These are phyloP conservation scores for Strigops habroptila DNA, from an alignment of 2,113 vertebrate species.

Conservation along the genomic window DNA sequence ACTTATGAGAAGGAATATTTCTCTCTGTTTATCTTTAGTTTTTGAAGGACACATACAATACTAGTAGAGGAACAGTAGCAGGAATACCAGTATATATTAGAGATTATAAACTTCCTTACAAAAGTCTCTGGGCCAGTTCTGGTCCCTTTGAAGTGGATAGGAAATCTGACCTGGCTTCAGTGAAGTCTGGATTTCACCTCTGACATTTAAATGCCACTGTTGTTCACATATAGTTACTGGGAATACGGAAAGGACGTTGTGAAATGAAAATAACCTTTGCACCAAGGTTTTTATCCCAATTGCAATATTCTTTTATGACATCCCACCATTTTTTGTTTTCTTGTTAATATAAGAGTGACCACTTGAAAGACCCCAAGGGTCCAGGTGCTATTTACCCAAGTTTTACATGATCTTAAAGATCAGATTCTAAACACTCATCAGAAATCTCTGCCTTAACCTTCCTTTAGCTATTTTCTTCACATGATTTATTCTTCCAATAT, in stretches of 20 bases:
- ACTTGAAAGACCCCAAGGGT: neutral
- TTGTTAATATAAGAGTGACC: slow-evolving; percentile 15
- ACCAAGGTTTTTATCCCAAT: neutral
- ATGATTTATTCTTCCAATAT: neutral
- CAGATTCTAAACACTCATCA: neutral
- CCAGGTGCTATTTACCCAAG: neutral
- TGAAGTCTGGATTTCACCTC: neutral
- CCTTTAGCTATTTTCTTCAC: neutral
- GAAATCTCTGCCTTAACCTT: neutral
- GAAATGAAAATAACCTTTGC: slow-evolving; percentile 34
- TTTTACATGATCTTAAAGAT: neutral
- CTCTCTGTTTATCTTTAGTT: neutral
- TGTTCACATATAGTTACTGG: neutral
- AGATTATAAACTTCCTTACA: neutral
- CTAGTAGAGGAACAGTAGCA: neutral
- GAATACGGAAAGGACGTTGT: neutral
- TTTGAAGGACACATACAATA: neutral
- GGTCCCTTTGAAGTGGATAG: neutral
- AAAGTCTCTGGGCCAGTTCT: neutral
- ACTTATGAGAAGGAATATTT: neutral
- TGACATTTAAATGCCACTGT: slow-evolving; percentile 37
- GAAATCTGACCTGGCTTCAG: neutral
- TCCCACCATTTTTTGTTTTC: neutral
- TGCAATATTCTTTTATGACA: neutral
- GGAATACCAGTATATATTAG: neutral